Conservation (phyloP, 2,113 vertebrate genomes). For the Hippocampus comes region DNA sequence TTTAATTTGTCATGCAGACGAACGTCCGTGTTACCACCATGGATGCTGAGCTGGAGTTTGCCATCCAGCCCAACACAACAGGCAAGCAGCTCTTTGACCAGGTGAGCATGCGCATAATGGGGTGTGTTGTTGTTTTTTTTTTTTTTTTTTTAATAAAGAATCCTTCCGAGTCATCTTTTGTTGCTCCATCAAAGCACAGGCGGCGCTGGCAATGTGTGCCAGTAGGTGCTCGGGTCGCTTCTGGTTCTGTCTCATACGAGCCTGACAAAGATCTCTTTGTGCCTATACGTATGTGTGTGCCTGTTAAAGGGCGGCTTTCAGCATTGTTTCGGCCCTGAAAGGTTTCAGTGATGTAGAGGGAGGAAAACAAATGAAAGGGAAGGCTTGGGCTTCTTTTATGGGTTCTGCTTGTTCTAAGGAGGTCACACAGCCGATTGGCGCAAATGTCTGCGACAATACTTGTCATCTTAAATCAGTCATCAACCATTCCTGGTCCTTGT, state of each 20-base stretch:
- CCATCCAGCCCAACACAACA: constrained; percentile 96
- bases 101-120: constrained; percentile 60
- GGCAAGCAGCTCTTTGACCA: constrained; percentile 97
- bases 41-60: constrained; percentile 98
- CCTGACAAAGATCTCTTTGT: constrained; percentile 32
- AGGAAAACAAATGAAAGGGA: constrained; percentile 13
- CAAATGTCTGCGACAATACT: background rate
- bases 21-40: constrained; percentile 96
- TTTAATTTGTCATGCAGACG: constrained; percentile 69
- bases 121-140: background rate
- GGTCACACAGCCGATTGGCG: background rate
- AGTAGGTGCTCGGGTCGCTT: constrained; percentile 28
- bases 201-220: constrained; percentile 24
- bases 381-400: background rate
- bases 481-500: no score
- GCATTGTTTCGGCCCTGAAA: constrained; percentile 33
- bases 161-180: constrained; percentile 9
- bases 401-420: background rate
- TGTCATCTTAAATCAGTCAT: background rate
- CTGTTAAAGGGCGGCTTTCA: constrained; percentile 53
- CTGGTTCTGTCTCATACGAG: constrained; percentile 29
- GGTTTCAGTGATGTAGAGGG: constrained; percentile 14
- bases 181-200: constrained; percentile 11
- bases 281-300: constrained; percentile 13
- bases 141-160: background rate